Base-by-base conservation (phyloP, 2,888 invertebrate genomes). In the Callinectes sapidus region DNA sequence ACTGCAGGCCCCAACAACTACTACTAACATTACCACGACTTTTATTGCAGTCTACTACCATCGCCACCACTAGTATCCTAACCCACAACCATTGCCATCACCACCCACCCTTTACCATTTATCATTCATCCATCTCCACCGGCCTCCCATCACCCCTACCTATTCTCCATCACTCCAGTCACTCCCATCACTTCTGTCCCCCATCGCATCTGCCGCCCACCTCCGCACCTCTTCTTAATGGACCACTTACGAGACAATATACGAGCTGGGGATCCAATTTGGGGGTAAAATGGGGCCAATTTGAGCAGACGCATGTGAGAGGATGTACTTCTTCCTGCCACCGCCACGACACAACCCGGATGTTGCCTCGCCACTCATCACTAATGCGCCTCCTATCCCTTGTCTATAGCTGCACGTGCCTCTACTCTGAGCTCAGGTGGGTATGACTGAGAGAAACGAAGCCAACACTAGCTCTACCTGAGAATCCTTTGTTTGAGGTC, bases 321-420 rank as follows among this genome's bases (percentile, higher is more conserved):
- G 71, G 71, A 71, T 71, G 71, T 28, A 71, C 71, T n/a, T 71
- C 71, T 28, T 28, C 71, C 71, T 71, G 71, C 71, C 71, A 71
- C 71, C 28, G 2, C 71, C 28, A 71, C 8, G n/a, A 71, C 71
- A n/a, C 71, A 28, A 71, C 71, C 71, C 28, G 5, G n/a, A 71
- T 71, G 71, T 71, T 8, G 28, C n/a, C 61, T 18, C 2, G 23
- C 18, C 23, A 61, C 61, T 61, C 61, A 18, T 61, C 61, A 61
- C 18, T 61, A 61, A 61, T 18, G 61, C 61, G 16, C 18, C 61
- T 61, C 61, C 18, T 61, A 18, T 5, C 23, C 61, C 61, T 61
- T 61, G 1, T 61, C 61, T 61, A 2, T 42, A 61, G 61, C 23
- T 3, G 18, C 18, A 18, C 23, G 61, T 61, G 61, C 61, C 23